Evolutionary conservation across 2,888 invertebrate genomes (phyloP), one percentile per base, ranked within the genome.

Genomic region (Idaea dimidiata): DNA sequence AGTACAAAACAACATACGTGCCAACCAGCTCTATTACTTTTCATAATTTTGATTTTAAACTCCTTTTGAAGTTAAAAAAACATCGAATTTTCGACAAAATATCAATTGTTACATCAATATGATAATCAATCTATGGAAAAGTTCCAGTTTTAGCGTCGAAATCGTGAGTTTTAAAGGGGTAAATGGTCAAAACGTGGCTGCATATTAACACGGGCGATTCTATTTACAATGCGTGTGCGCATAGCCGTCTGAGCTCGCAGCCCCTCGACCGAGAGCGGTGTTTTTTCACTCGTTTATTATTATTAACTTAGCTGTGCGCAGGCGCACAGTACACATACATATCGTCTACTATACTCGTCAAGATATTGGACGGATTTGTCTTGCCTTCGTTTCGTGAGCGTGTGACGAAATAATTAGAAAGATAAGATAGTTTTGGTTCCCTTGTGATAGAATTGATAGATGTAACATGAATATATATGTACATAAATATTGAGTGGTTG

Each of bases 271-370:
- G 81, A 73, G 79, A 81, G 73, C 73, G 77, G 87, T 43, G 43
- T 89, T 90, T 91, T 91, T 89, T 89, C 87, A 87, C 83, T 84
- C 82, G 67, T 86, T 87, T 88, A 90, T 89, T 91, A 90, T 90
- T 90, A 91, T 88, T 88, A 89, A 85, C 84, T 86, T 84, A 83
- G 84, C 82, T 74, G 78, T 74, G 78, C 71, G 75, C 74, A 73
- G 8, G 72, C 72, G 72, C 67, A 66, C 72, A 73, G 68, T 57
- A 61, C 72, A 69, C 72, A 68, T 73, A 69, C 73, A 69, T 66
- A 63, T 63, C 63, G 63, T 64, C 17, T 66, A 65, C 65, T 24
- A 31, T 16, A 68, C 66, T 60, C 65, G 61, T 68, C 63, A 62
- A 59, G 67, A 66, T 58, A 33, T 33, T 58, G 33, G 6, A 61